These are phyloP conservation scores for Torymus texanus DNA, from an alignment of 2,888 invertebrate genomes.

Conservation along the genomic window DNA sequence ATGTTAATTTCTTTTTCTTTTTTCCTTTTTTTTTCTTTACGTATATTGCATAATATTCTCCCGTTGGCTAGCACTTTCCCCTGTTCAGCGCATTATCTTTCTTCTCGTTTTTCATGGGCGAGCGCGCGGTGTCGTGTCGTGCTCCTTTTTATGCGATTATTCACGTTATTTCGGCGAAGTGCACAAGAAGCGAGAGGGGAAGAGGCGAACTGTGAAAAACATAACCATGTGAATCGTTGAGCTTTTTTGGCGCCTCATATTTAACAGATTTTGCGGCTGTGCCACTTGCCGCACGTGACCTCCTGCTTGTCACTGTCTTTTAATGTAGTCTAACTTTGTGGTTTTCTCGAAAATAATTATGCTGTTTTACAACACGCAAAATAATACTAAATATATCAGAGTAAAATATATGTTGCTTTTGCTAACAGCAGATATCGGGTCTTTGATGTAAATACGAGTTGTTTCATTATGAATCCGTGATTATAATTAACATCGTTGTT, in stretches of 20 bases:
- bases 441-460: too few relatives aligned
- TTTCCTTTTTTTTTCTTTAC: neutral
- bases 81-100: slow-evolving; percentile 12
- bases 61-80: neutral
- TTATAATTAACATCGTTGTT: too few relatives aligned
- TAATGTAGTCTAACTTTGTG: too few relatives aligned
- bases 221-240: neutral
- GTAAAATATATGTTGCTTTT: too few relatives aligned
- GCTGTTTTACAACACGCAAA: too few relatives aligned
- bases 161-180: slow-evolving; percentile 1
- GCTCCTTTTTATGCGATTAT: slow-evolving; percentile 1
- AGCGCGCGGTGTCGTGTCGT: neutral
- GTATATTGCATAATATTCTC: slow-evolving; percentile 27
- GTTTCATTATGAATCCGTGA: too few relatives aligned
- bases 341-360: too few relatives aligned
- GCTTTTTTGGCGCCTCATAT: slow-evolving; percentile 3
- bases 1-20: neutral
- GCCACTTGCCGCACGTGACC: neutral
- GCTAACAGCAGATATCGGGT: too few relatives aligned
- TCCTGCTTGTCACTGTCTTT: neutral
- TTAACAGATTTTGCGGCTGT: slow-evolving; percentile 9
- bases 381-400: too few relatives aligned
- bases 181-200: neutral
- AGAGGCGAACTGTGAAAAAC: slow-evolving; percentile 3
- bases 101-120: neutral